Conservation (phyloP, 2,797 vertebrate species). For the Amazona ochrocephala region DNA sequence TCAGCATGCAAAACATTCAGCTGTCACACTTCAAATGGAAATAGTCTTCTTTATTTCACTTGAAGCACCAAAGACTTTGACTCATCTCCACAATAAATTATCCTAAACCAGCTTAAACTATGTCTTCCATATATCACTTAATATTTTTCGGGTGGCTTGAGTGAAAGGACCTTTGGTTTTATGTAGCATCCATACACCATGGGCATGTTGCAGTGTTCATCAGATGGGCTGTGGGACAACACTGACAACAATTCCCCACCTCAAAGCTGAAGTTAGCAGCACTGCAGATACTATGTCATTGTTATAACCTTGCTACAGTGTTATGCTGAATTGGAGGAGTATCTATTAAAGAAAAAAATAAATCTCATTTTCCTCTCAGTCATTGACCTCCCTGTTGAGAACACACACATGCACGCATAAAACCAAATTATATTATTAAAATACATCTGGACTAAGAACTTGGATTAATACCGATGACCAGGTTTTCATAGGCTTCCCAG, state of each 20-base stretch:
- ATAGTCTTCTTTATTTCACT: background rate
- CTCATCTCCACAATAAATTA: background rate
- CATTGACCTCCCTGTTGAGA: constrained; percentile 51
- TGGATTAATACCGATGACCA: constrained; percentile 20
- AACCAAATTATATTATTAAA: constrained; percentile 47
- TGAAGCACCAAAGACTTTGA: background rate
- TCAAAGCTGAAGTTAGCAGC: background rate
- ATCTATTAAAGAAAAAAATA: background rate
- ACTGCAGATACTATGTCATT: background rate
- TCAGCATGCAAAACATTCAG: background rate
- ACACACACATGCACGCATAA: constrained; percentile 48
- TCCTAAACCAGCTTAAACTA: background rate
- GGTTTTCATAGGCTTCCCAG: constrained; percentile 30
- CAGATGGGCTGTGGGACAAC: background rate
- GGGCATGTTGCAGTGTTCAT: background rate
- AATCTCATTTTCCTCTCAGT: background rate
- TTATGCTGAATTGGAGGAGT: background rate
- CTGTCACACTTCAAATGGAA: background rate
- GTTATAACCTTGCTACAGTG: background rate
- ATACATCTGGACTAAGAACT: constrained; percentile 43
- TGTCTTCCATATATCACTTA: background rate
- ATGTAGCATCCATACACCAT: background rate
- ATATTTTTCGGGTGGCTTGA: background rate
- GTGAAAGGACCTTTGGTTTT: background rate
- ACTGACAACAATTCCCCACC: background rate